Evolutionary conservation across 2,888 invertebrate genomes (phyloP), one percentile per base, ranked within the genome.

Genomic region (Macrophya annulata): DNA sequence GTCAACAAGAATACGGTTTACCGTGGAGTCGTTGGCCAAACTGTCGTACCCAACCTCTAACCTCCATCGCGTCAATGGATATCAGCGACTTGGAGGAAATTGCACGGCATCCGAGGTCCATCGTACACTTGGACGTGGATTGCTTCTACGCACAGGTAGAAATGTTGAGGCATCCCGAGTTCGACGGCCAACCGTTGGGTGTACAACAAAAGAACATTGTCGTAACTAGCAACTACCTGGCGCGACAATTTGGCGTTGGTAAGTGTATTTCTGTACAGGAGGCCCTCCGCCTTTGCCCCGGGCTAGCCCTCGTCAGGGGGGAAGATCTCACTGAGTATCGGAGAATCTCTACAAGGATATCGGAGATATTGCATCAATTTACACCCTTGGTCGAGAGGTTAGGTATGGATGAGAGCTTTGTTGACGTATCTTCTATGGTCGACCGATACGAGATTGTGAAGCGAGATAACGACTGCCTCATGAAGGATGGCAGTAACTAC

Each of bases 121-220:
- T 98, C 88, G 95, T 98, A 90, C 97, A 97, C 92, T 94, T 98
- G 89, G 97, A 98, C 92, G 94, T 97, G 92, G 97, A 98, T 93
- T 97, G 96, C 93, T 98, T 97, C 94, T 98, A 97, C 94, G 97
- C 97, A 86, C 97, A 98, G 95, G 97, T 98, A 88, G 97, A 98
- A 94, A 97, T 96, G 95, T 92, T 96, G 85, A 95, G 95, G 88
- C 95, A 97, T 92, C 97, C 97, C 4, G 94, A 95, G 89, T 93
- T 97, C 84, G 94, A 95, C 87, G 94, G 94, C 84, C 95, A 96
- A 89, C 97, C 97, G 45, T 93, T 98, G 87, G 98, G 98, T 84
- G 95, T 98, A 59, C 96, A 97, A 92, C 98, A 98, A 93, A 98
- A 98, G 92, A 97, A 96, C 93, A 95, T 97, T 86, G 96, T 98